Evolutionary conservation across 2,888 invertebrate genomes (phyloP), one percentile per base, ranked within the genome.

Genomic region (Lapara coniferarum): DNA sequence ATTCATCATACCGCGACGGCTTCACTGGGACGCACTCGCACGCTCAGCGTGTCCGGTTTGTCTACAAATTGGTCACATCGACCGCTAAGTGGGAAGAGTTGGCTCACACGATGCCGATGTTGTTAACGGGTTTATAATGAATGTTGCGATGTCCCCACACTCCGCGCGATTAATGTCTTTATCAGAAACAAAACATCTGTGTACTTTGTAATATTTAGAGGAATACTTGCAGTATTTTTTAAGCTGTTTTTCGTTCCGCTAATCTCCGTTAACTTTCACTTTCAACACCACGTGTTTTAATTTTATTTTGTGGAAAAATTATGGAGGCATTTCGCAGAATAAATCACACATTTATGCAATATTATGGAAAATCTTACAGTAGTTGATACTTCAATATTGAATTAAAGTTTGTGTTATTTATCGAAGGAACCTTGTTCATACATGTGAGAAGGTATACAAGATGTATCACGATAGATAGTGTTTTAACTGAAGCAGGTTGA

Each of bases 31-130:
- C 90, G 86, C 83, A 76, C 79, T 85, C 88, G 82, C 85, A 76
- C 80, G 82, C 81, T 78, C 78, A 76, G 84, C 81, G 87, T 88
- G 90, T 90, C 91, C 92, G 92, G 91, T 89, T 89, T 85, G 84
- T 87, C 87, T 86, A 86, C 88, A 88, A 89, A 92, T 91, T 89
- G 92, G 90, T 90, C 85, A 91, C 92, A 86, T 89, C 87, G 90
- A 90, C 91, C 89, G 90, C 88, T 89, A 89, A 89, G 86, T 90
- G 86, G 89, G 83, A 86, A 89, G 85, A 87, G 88, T 87, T 79
- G 85, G 81, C 84, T 83, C 83, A 78, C 80, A 83, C 82, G 78
- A 75, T 75, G 80, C 77, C 77, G 67, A 76, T 76, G 75, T 78
- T 79, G 73, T 77, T 83, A 81, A 81, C 82, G 79, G 81, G 76